A percentile compares a stretch with the other conserved stretches of the same genome.
phyloP scores from a whole-genome alignment of 2,888 invertebrate genomes.

The Loripinus fragilis region DNA sequence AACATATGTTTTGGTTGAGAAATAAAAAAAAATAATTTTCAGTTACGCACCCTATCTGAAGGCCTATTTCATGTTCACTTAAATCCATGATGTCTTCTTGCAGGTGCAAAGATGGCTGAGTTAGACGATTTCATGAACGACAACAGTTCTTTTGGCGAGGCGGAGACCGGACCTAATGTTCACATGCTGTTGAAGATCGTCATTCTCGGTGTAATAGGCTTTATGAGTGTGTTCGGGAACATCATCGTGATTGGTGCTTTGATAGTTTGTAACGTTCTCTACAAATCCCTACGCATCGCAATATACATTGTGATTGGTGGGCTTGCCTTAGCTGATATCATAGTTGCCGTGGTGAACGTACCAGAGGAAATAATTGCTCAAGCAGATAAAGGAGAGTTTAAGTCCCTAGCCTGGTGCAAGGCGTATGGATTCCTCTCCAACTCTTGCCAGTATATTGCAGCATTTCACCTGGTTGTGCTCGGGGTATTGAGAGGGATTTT shows the following conservation, averaged over 20 bases:
- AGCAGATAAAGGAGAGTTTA: slow-evolving; percentile 54
- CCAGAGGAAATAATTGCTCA: slow-evolving; percentile 70
- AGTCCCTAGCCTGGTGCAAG: slow-evolving; percentile 71
- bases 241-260: slow-evolving; percentile 71
- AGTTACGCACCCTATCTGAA: too few species aligned
- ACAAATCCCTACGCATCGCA: slow-evolving; percentile 64
- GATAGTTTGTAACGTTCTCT: slow-evolving; percentile 52
- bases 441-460: slow-evolving; percentile 66
- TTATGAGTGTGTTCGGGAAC: slow-evolving; percentile 75
- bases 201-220: slow-evolving; percentile 69
- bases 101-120: slow-evolving; percentile 12
- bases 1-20: too few species aligned
- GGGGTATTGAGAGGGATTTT: slow-evolving; percentile 73
- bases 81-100: too few species aligned
- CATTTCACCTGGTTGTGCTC: slow-evolving; percentile 74
- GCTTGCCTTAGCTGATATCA: slow-evolving; percentile 69
- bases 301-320: slow-evolving; percentile 74
- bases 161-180: slow-evolving; percentile 39
- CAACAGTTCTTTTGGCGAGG: slow-evolving; percentile 14
- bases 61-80: too few species aligned
- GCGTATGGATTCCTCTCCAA: slow-evolving; percentile 58
- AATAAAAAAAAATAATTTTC: too few species aligned
- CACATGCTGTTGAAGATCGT: slow-evolving; percentile 68
- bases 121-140: slow-evolving; percentile 30
- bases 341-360: slow-evolving; percentile 67